Base-by-base conservation (phyloP, 2,888 invertebrate species). In the Latheticus oryzae region DNA sequence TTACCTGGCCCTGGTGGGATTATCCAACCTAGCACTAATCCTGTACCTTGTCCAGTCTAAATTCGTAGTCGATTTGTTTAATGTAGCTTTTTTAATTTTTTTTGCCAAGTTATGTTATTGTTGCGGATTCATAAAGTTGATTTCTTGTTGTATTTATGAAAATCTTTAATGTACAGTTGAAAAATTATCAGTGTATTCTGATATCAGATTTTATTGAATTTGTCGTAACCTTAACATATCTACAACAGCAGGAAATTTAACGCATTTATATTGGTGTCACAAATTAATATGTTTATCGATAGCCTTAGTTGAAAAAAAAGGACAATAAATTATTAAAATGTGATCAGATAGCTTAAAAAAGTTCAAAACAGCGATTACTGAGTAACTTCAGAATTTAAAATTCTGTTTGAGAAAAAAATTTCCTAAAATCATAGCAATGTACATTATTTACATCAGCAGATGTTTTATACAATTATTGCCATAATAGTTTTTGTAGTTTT, bases 1-100 rank as follows among this genome's bases (percentile, higher is more conserved):
- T 83, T 99, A 50, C 96, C 98, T 2, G 96, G 95, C 11, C 90
- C 93, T 1, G 98, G 98, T 17, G 98, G 97, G 8, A 89, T 97
- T 56, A 84, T 93, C 61, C 77, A 78, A 61, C 78, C 79, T n/a
- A 61, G 60, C 23, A 35, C 67, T 33, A 69, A 63, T 33, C 55
- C 69, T 8, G 54, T 77, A 26, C 37, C 71, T 9, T 77, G 76
- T 64, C 72, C 73, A 7, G 76, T 75, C 58, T 77, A 75, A 21
- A 28, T 13, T 12, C 7, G 13, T n/a, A 12, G 32, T n/a, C 35
- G 19, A n/a, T 13, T 17, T 17, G 32, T 5, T 45, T 40, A 21
- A 11, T 5, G n/a, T n/a, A n/a, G 16, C 15, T 15, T 37, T 26
- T 5, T n/a, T 5, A 16, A 19, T 45, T 45, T 32, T 23, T 12